Conservation (phyloP, 2,113 vertebrate species). For the Herpetotheres cachinnans region DNA sequence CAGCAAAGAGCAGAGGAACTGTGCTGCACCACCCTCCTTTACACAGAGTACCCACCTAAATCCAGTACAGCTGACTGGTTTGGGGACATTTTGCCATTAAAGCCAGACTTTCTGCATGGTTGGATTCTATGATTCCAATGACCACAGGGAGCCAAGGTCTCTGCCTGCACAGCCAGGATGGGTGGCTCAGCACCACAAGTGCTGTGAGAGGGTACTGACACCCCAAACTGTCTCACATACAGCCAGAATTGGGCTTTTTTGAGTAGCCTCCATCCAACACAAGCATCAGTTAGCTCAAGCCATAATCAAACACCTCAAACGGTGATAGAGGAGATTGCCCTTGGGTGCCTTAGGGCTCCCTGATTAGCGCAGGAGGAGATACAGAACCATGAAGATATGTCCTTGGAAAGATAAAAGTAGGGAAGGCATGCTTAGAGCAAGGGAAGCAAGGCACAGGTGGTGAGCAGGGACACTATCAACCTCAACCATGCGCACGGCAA, state of each 20-base stretch:
- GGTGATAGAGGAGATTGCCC: accelerated
- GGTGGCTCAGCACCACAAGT: neutral
- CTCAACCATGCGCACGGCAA: neutral
- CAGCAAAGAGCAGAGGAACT: neutral
- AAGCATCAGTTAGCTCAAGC: neutral
- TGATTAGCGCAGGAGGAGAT: neutral
- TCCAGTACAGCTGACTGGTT: neutral
- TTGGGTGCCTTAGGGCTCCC: neutral
- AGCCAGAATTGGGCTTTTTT: accelerated
- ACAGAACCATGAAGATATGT: neutral
- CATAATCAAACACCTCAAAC: neutral
- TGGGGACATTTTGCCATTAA: neutral
- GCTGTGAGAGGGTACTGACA: neutral
- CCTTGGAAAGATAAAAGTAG: neutral
- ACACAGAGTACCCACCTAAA: neutral
- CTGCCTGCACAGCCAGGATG: neutral
- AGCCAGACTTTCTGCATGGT: neutral
- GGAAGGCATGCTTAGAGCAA: neutral
- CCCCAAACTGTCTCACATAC: neutral
- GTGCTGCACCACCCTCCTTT: neutral
- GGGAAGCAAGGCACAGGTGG: neutral
- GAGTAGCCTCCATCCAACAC: neutral
- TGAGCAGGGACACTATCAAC: neutral
- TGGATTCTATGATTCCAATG: neutral
- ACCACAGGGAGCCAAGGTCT: accelerated